Base-by-base conservation (phyloP, 2,113 vertebrate genomes). In the Fulmarus glacialis region DNA sequence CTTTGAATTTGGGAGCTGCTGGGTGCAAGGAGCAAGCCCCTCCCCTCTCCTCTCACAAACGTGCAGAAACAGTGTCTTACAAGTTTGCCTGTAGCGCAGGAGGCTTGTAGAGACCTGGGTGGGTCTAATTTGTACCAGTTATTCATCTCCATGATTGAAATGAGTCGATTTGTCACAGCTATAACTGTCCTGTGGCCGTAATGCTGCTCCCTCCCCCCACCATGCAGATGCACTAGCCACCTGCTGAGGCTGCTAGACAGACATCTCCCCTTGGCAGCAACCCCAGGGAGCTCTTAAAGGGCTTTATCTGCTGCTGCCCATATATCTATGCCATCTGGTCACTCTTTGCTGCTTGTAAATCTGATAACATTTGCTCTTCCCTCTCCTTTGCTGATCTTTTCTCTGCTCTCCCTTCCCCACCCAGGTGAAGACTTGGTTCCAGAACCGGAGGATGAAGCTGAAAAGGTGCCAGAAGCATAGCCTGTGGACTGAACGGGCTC, bases 361-460 rank as follows among this genome's bases (percentile, higher is more conserved):
- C 77, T 34, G 62, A 42, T 53, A 87, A 40, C 30, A 3, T 75
- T 87, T 36, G 14, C 42, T 83, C 42, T 86, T 81, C 34, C 47
- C 32, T 85, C 47, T 50, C n/a, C 32, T 86, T 94, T 72, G 34
- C 80, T 89, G 80, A 94, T 32, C 5, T 62, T 87, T 83, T 53
- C 55, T 40, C 53, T 23, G 38, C 48, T 85, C 50, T 73, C 36
- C 21, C 27, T 53, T 90, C 18, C 50, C 50, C 29, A 45, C 6
- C 4, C 67, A 99, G 99, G 98, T 99, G 52, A 99, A 99, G 96
- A 99, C 98, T 2, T 99, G 99, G 99, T 99, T 99, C 93, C 99
- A 99, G 93, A 99, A 99, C 82, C 87, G 98, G n/a, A 98, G 99
- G 89, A 99, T 99, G 98, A 99, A 99, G 91, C 93, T 99, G 32